phyloP scores from a whole-genome alignment of 2,888 invertebrate species.

The Lasioglossum marginatum region DNA sequence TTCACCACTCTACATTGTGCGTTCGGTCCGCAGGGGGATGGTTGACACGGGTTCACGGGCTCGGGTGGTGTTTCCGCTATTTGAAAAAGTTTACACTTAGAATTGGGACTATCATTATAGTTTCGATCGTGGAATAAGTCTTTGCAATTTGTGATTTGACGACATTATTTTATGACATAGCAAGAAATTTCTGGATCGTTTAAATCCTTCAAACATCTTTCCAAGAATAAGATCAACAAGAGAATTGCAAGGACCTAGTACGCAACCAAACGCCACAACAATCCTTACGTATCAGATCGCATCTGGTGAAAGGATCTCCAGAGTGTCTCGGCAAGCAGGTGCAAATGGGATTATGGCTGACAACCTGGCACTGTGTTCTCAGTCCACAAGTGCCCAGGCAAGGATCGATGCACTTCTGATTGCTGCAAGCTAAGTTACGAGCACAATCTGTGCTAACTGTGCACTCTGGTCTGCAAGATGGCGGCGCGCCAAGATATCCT shows the following conservation, averaged over 20 bases:
- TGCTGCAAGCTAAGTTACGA: constrained; percentile 90
- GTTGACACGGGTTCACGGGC: constrained; percentile 84
- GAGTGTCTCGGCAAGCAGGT: constrained; percentile 89
- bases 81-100: background rate
- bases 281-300: constrained; percentile 83
- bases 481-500: constrained; percentile 90
- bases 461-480: constrained; percentile 92
- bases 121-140: background rate
- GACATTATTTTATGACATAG: too few species aligned
- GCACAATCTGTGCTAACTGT: constrained; percentile 92
- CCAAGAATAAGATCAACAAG: background rate
- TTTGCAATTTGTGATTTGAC: background rate
- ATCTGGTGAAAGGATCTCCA: constrained; percentile 93
- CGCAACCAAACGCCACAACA: background rate
- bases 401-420: constrained; percentile 92
- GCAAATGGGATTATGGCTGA: constrained; percentile 94
- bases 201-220: too few species aligned
- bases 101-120: background rate
- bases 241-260: background rate
- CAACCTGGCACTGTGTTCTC: constrained; percentile 91
- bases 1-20: constrained; percentile 89
- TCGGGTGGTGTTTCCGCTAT: constrained; percentile 48
- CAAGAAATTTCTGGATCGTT: too few species aligned
- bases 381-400: constrained; percentile 93
- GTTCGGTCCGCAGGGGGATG: constrained; percentile 91